Percentiles rank a stretch among this genome's conserved stretches.
Conservation (phyloP, 2,113 vertebrate genomes). For the Ptychochromis oligacanthus region DNA sequence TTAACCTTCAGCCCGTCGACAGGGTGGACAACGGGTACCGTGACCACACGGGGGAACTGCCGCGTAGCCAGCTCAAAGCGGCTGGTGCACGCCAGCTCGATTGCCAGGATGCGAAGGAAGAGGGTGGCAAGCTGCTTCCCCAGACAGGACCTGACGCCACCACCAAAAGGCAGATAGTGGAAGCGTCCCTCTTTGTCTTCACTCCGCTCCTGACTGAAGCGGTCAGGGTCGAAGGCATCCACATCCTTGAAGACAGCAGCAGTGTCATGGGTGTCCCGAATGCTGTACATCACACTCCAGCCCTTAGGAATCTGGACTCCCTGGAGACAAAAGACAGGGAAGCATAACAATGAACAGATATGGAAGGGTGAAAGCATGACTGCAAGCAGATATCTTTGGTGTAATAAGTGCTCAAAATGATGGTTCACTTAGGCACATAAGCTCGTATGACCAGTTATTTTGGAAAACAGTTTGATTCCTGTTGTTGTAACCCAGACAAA, state of each 20-base stretch:
- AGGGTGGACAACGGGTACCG: conserved; percentile 94
- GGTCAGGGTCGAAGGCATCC: conserved; percentile 91
- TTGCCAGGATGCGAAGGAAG: conserved; percentile 91
- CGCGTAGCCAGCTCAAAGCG: conserved; percentile 94
- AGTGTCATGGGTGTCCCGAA: conserved; percentile 96
- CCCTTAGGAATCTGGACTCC: conserved; percentile 98
- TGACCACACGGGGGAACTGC: conserved; percentile 89
- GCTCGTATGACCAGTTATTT: neutral
- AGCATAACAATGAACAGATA: neutral
- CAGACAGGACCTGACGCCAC: conserved; percentile 93
- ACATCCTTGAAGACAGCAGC: conserved; percentile 93
- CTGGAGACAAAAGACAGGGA: conserved; percentile 67
- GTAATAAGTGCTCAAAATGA: neutral
- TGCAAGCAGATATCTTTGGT: neutral
- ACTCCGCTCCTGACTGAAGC: conserved; percentile 89
- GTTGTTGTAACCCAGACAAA: neutral
- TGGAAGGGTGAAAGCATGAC: neutral
- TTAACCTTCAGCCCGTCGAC: conserved; percentile 93
- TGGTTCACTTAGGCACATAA: neutral
- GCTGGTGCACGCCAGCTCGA: conserved; percentile 93
- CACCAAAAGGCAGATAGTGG: conserved; percentile 96
- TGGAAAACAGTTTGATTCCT: neutral
- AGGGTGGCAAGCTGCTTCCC: conserved; percentile 96
- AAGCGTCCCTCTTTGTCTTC: conserved; percentile 97
- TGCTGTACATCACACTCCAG: conserved; percentile 99